A percentile compares a stretch with the other conserved stretches of the same genome.
These are phyloP conservation scores for Aculops lycopersici DNA, from an alignment of 1,140 invertebrate genomes.

Conservation along the genomic window DNA sequence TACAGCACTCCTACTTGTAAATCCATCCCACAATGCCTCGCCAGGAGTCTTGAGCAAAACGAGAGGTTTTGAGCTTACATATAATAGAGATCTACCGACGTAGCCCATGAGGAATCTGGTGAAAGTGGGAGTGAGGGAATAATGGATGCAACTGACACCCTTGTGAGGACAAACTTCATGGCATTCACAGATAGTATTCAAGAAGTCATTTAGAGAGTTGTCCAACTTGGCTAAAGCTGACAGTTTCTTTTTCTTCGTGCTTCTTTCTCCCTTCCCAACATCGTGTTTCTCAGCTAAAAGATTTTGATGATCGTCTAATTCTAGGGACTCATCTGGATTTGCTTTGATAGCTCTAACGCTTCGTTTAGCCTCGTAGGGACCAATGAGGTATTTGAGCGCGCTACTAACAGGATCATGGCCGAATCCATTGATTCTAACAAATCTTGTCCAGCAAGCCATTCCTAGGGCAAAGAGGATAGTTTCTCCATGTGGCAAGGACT, in stretches of 20 bases:
- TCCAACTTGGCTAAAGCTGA: not conserved
- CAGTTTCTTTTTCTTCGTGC: too few relatives aligned
- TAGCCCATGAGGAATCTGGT: not conserved
- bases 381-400: conserved; percentile 5
- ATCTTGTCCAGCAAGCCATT: conserved; percentile 2
- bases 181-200: not conserved
- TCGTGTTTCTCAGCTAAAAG: too few relatives aligned
- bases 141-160: not conserved
- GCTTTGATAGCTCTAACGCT: not conserved
- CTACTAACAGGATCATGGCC: conserved; percentile 5
- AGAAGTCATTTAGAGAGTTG: not conserved
- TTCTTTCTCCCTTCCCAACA: too few relatives aligned
- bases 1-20: not conserved
- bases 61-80: not conserved
- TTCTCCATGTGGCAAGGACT: conserved; percentile 27
- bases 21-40: not conserved
- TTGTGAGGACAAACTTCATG: conserved; percentile 1
- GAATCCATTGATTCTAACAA: conserved; percentile 5
- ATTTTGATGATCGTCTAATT: too few relatives aligned
- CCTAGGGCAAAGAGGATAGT: conserved; percentile 11
- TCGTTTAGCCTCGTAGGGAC: conserved; percentile 3
- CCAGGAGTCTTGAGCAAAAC: not conserved
- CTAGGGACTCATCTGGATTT: not conserved
- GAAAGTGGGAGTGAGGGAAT: not conserved
- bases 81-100: not conserved